Percentiles rank a stretch among this genome's conserved stretches.
phyloP scores from a whole-genome alignment of 2,888 invertebrate genomes.

The Microctonus aethiopoides region DNA sequence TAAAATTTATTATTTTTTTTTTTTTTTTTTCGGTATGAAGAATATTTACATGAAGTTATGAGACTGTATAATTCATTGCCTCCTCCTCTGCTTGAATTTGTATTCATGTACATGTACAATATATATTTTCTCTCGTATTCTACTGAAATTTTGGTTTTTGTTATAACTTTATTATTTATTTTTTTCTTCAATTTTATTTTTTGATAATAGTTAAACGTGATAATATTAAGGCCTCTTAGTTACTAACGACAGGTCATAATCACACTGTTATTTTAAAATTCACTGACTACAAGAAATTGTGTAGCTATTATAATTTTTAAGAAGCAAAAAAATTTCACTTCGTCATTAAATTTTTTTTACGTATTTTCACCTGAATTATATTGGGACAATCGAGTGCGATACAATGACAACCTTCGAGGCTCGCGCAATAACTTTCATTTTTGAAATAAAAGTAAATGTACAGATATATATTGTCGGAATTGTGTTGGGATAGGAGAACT shows the following conservation, averaged over 20 bases:
- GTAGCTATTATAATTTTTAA: constrained; percentile 13
- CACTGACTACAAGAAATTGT: constrained; percentile 12
- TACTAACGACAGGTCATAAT: constrained; percentile 63
- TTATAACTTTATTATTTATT: constrained; percentile 32
- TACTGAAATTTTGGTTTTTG: constrained; percentile 34
- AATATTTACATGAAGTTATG: constrained; percentile 35
- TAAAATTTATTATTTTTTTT: not conserved
- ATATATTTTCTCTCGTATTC: constrained; percentile 39
- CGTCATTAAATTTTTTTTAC: constrained; percentile 15
- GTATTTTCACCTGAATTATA: constrained; percentile 4
- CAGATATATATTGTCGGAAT: not conserved
- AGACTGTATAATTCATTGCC: constrained; percentile 6
- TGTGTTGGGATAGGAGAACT: not conserved
- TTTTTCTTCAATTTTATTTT: constrained; percentile 30
- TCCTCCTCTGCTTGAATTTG: not conserved
- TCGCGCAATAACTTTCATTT: not conserved
- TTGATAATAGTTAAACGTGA: constrained; percentile 47
- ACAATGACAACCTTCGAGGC: not conserved
- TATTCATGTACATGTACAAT: constrained; percentile 34
- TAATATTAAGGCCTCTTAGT: constrained; percentile 65
- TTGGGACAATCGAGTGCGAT: not conserved
- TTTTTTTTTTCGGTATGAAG: constrained; percentile 28
- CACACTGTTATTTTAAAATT: constrained; percentile 43
- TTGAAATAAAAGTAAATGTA: not conserved
- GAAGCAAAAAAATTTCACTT: constrained; percentile 22